Evolutionary conservation across 2,113 vertebrate species (phyloP).

Genomic region (Erythrocercus mccallii): DNA sequence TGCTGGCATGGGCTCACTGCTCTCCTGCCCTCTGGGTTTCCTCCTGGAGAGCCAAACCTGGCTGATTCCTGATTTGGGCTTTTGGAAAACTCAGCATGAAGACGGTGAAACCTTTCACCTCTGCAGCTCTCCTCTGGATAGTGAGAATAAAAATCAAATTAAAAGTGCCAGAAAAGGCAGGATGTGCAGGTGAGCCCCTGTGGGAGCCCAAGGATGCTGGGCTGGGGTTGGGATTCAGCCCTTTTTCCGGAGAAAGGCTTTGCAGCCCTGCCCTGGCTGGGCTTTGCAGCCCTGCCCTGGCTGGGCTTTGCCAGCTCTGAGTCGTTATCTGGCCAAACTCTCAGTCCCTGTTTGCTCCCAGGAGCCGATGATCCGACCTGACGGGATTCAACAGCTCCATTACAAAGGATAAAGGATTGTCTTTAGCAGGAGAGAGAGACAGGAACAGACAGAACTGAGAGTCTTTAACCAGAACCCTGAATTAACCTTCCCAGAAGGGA

Average conservation of each 20-base stretch:
- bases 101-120: background rate
- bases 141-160: background rate
- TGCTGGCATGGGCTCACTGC: background rate
- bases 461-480: constrained; percentile 33
- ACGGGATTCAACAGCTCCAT: background rate
- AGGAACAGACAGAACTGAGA: constrained; percentile 2
- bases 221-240: fast-evolving
- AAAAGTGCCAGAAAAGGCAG: background rate
- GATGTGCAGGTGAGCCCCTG: background rate
- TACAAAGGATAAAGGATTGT: constrained; percentile 6
- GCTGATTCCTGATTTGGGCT: background rate
- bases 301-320: background rate
- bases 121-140: background rate
- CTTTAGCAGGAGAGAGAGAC: background rate
- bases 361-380: background rate
- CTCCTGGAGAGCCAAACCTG: background rate
- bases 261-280: background rate
- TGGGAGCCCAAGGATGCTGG: fast-evolving
- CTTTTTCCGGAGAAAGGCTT: background rate
- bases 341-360: background rate
- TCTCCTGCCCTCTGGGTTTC: background rate
- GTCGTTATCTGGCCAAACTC: background rate
- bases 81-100: background rate
- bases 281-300: background rate
- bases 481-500: constrained; percentile 27